Evolutionary conservation across 2,113 vertebrate genomes (phyloP).

Genomic region (Lichenostomus cassidix): DNA sequence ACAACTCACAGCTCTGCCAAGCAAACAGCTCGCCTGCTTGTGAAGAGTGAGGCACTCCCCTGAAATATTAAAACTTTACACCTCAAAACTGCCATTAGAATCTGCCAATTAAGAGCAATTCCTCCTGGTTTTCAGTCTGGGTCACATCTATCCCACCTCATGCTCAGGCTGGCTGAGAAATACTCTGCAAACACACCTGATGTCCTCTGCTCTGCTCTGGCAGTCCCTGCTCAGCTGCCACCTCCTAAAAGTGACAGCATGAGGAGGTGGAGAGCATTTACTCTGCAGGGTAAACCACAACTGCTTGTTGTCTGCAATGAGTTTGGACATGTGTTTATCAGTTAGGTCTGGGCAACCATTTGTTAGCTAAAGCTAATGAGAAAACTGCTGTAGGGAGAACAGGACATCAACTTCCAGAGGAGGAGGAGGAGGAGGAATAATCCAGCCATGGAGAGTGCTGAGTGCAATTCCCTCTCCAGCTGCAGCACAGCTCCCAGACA

Average conservation of each 20-base stretch:
- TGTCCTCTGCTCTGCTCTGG: neutral
- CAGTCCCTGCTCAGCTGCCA: neutral
- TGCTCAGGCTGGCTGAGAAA: neutral
- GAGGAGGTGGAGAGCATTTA: neutral
- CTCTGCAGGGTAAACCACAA: neutral
- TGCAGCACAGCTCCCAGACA: neutral
- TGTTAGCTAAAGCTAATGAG: neutral
- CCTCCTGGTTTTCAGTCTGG: neutral
- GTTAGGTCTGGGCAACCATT: neutral
- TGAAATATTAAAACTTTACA: neutral
- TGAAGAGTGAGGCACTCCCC: neutral
- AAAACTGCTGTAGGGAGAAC: neutral
- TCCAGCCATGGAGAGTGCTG: neutral
- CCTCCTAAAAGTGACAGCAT: neutral
- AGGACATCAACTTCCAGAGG: neutral
- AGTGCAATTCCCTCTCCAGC: neutral
- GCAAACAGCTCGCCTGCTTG: neutral
- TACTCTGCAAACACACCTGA: neutral
- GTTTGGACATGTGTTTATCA: neutral
- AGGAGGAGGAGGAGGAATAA: neutral
- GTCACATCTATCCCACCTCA: neutral
- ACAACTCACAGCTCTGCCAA: neutral
- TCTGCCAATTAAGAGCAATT: neutral
- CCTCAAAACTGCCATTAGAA: neutral
- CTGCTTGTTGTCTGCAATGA: neutral